A percentile compares a stretch with the other conserved stretches of the same genome.
These are phyloP conservation scores for Megaleporinus macrocephalus DNA, from an alignment of 2,113 vertebrate genomes.

Conservation along the genomic window DNA sequence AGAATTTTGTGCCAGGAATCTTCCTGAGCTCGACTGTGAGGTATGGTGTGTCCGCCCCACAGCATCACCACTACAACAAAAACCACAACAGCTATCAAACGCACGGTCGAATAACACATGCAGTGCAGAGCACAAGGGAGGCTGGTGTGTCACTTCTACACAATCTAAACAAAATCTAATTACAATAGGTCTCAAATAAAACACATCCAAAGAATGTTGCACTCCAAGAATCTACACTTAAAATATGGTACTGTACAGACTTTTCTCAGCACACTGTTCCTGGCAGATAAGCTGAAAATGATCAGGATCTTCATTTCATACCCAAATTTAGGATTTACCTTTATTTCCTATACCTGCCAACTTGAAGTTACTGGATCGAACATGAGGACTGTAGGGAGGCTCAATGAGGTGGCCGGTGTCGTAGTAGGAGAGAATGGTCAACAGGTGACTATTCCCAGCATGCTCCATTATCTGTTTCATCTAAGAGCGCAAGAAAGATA, in stretches of 20 bases:
- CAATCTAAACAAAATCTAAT: too few relatives aligned
- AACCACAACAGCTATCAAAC: background rate
- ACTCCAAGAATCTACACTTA: too few relatives aligned
- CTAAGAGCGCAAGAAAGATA: slow-evolving; percentile 54
- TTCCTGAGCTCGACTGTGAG: slow-evolving; percentile 70
- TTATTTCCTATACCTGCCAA: rapidly evolving
- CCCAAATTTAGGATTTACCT: slow-evolving; percentile 43
- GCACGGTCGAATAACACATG: background rate
- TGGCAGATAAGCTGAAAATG: background rate
- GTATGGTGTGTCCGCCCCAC: slow-evolving; percentile 70
- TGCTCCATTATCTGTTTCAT: slow-evolving; percentile 74
- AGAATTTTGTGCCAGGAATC: slow-evolving; percentile 75
- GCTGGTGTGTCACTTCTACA: too few relatives aligned
- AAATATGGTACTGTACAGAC: background rate
- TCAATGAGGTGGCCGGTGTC: slow-evolving; percentile 77
- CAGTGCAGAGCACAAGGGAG: background rate
- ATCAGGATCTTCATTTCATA: background rate
- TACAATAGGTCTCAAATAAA: too few relatives aligned
- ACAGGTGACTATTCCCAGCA: slow-evolving; percentile 72
- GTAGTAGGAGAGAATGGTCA: slow-evolving; percentile 72
- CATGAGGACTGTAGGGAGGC: slow-evolving; percentile 71
- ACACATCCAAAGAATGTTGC: too few relatives aligned
- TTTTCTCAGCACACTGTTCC: background rate
- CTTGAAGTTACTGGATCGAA: slow-evolving; percentile 51
- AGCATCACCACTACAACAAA: slow-evolving; percentile 61